Evolutionary conservation across 2,113 vertebrate species (phyloP).

Genomic region (Sprattus sprattus): DNA sequence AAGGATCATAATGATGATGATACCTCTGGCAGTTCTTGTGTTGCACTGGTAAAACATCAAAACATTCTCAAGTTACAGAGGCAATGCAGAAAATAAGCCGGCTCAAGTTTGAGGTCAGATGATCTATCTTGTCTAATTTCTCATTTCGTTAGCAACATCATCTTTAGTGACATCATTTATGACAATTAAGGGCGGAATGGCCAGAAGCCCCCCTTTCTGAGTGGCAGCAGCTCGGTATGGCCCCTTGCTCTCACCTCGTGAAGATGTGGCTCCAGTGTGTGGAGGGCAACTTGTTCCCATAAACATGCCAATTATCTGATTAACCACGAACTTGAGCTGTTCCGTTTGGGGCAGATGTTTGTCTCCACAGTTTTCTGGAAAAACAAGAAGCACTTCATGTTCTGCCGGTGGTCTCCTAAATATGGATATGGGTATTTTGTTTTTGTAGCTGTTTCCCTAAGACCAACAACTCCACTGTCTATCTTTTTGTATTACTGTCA

Average conservation of each 20-base stretch:
- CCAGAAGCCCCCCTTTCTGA: too few relatives aligned
- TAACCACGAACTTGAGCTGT: neutral
- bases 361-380: neutral
- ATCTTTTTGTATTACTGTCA: neutral
- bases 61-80: slow-evolving; percentile 8
- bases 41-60: neutral
- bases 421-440: neutral
- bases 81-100: neutral
- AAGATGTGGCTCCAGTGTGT: neutral
- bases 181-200: neutral
- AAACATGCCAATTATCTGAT: slow-evolving; percentile 35
- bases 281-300: neutral
- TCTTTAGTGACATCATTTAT: neutral
- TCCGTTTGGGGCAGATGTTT: neutral
- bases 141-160: neutral
- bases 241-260: neutral
- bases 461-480: neutral
- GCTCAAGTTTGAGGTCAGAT: neutral
- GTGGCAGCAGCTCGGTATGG: neutral
- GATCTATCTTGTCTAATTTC: neutral
- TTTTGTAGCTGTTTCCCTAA: neutral
- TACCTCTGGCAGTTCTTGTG: neutral
- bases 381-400: neutral
- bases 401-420: neutral
- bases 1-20: neutral